These are phyloP conservation scores for Sebastes nivosus DNA, from an alignment of 2,797 vertebrate species.

Conservation along the genomic window DNA sequence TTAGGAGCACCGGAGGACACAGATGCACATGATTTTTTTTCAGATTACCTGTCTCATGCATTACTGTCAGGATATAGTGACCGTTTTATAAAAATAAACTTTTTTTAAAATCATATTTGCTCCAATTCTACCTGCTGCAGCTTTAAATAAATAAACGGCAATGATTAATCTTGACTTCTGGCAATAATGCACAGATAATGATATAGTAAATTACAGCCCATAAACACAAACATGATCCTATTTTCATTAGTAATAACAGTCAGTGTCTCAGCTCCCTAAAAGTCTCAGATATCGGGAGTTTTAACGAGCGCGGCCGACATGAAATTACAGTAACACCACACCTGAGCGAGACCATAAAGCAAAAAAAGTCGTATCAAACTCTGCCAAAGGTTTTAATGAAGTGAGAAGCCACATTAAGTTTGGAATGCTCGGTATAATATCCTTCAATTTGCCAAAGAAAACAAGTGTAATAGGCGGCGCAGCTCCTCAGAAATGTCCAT, in stretches of 20 bases:
- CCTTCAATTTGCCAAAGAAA: slow-evolving; percentile 56
- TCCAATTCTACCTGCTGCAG: too few species aligned
- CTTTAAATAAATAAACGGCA: background rate
- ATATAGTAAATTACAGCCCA: background rate
- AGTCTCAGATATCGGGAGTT: slow-evolving; percentile 37
- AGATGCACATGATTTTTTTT: too few species aligned
- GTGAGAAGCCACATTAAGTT: slow-evolving; percentile 59
- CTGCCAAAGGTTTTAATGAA: slow-evolving; percentile 59
- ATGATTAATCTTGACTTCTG: background rate
- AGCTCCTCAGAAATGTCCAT: slow-evolving; percentile 33
- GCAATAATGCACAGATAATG: background rate
- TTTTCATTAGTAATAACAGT: background rate
- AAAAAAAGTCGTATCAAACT: background rate
- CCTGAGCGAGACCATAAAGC: slow-evolving; percentile 56
- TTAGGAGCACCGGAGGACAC: too few species aligned
- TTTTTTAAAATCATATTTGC: too few species aligned
- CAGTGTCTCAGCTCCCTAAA: background rate
- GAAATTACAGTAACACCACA: slow-evolving; percentile 38
- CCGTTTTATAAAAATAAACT: too few species aligned
- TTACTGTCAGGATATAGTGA: too few species aligned
- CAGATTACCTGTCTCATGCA: too few species aligned
- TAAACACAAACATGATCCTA: background rate
- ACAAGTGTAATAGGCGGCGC: slow-evolving; percentile 29
- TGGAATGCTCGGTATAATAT: slow-evolving; percentile 42
- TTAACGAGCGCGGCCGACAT: slow-evolving; percentile 33